phyloP scores from a whole-genome alignment of 2,888 invertebrate species.

The Isoperla grammatica region DNA sequence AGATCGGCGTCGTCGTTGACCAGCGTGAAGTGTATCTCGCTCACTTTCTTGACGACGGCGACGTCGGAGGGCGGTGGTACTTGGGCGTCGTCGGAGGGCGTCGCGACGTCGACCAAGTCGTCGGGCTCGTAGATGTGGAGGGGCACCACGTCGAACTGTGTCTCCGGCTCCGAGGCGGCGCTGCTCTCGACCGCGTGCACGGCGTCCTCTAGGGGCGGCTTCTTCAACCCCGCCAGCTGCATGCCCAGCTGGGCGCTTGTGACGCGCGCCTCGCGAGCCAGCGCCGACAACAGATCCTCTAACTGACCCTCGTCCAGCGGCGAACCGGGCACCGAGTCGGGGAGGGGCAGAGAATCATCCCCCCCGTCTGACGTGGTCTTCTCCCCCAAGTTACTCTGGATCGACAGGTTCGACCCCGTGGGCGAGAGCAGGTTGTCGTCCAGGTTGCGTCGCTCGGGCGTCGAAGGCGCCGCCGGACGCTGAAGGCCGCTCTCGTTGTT shows the following conservation, averaged over 20 bases:
- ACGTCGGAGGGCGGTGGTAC: no score
- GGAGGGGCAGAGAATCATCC: conserved; percentile 6
- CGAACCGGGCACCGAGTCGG: conserved; percentile 21
- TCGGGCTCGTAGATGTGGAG: no score
- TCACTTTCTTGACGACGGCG: neutral
- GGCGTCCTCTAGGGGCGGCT: neutral
- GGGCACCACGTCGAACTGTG: no score
- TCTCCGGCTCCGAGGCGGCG: no score
- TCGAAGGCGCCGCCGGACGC: neutral
- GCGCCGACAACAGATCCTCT: conserved; percentile 65
- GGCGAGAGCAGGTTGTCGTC: neutral
- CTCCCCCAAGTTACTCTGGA: neutral
- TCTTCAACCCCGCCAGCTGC: conserved; percentile 45
- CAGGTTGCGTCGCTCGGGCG: neutral
- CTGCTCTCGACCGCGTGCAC: no score
- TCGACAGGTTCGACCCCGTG: neutral
- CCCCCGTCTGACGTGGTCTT: neutral
- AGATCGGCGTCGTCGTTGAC: no score
- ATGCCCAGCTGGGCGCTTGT: conserved; percentile 64
- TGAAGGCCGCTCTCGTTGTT: conserved; percentile 32
- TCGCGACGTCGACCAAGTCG: no score
- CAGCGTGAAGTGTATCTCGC: no score
- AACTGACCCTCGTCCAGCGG: conserved; percentile 49
- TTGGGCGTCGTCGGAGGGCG: no score
- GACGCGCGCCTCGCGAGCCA: conserved; percentile 70